A percentile compares a stretch with the other conserved stretches of the same genome.
phyloP scores from a whole-genome alignment of 2,888 invertebrate species.

The Macrophya annulata region DNA sequence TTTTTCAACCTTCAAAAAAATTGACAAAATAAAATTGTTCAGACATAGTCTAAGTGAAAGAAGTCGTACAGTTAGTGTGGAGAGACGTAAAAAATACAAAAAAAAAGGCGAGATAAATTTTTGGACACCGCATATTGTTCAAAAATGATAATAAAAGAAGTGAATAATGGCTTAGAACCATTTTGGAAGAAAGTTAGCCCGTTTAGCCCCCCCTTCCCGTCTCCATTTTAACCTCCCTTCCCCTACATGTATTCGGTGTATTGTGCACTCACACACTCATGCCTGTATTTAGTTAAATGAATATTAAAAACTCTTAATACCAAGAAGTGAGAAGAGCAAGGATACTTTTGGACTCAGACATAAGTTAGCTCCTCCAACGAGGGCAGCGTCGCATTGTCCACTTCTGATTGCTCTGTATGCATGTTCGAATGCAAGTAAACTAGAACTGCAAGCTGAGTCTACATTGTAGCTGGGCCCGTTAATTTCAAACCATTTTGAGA shows the following conservation, averaged over 20 bases:
- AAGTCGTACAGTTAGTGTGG: too few species aligned
- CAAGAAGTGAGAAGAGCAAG: slow-evolving; percentile 87
- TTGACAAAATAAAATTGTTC: too few species aligned
- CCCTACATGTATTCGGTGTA: not conserved
- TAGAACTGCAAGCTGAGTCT: slow-evolving; percentile 97
- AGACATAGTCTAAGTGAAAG: too few species aligned
- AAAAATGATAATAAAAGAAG: too few species aligned
- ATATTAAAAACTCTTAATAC: slow-evolving; percentile 75
- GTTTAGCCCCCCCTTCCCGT: too few species aligned
- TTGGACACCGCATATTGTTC: too few species aligned
- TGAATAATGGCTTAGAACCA: too few species aligned
- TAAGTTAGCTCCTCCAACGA: slow-evolving; percentile 93
- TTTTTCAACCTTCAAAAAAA: too few species aligned
- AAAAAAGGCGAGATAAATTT: too few species aligned
- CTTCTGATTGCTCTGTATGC: slow-evolving; percentile 89
- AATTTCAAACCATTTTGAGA: slow-evolving; percentile 93
- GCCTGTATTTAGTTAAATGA: not conserved
- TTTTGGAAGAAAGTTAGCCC: too few species aligned
- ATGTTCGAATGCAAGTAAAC: slow-evolving; percentile 92
- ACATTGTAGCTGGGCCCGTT: slow-evolving; percentile 93
- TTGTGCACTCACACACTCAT: not conserved
- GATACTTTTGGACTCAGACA: slow-evolving; percentile 92
- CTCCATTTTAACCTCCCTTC: too few species aligned
- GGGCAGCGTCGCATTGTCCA: slow-evolving; percentile 93
- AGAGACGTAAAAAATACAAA: too few species aligned